Percentiles rank a stretch among this genome's conserved stretches.
phyloP scores from a whole-genome alignment of 2,113 vertebrate species.

The Tor tambroides region DNA sequence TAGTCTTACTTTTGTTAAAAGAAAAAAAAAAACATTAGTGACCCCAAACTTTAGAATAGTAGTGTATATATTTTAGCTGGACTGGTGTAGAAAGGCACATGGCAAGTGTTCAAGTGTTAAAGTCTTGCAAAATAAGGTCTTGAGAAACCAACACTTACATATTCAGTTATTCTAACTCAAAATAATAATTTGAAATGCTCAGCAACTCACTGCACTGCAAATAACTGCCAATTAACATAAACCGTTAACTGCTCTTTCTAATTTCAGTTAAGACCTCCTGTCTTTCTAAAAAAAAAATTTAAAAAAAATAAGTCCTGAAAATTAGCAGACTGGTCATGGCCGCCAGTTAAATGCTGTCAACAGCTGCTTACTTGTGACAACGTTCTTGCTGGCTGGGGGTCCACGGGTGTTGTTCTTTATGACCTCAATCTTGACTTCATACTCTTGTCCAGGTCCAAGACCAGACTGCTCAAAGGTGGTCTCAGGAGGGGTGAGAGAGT shows the following conservation, averaged over 20 bases:
- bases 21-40: background rate
- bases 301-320: background rate
- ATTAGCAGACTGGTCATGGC: background rate
- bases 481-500: slow-evolving; percentile 85
- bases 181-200: background rate
- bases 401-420: slow-evolving; percentile 95
- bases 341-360: background rate
- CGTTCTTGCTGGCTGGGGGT: slow-evolving; percentile 83
- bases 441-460: slow-evolving; percentile 92
- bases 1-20: background rate
- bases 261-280: background rate
- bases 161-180: background rate
- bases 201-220: background rate
- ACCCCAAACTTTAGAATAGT: background rate
- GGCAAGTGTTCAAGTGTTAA: background rate
- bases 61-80: background rate
- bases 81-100: background rate
- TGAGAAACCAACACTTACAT: background rate
- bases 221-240: background rate
- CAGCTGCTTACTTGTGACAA: slow-evolving; percentile 88
- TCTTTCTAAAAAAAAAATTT: background rate
- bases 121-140: background rate
- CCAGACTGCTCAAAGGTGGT: slow-evolving; percentile 92
- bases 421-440: slow-evolving; percentile 92
- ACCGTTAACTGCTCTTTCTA: background rate